phyloP scores from a whole-genome alignment of 2,888 invertebrate genomes.

The Sinohyriopsis cumingii region DNA sequence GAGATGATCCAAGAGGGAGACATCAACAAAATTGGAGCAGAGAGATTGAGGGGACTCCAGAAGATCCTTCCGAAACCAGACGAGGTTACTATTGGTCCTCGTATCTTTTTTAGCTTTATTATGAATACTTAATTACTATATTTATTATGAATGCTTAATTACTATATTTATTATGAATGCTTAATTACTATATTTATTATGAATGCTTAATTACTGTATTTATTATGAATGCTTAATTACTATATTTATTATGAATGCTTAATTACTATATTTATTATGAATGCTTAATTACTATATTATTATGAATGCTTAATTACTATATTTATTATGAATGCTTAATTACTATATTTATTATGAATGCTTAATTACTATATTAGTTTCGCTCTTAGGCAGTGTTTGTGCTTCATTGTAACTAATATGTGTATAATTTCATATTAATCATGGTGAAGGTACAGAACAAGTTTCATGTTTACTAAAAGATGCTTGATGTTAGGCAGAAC shows the following conservation, averaged over 20 bases:
- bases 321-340: not conserved
- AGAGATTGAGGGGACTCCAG: conserved; percentile 90
- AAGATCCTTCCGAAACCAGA: conserved; percentile 94
- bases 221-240: not conserved
- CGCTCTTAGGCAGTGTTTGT: too few relatives aligned
- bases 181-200: not conserved
- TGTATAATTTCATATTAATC: too few relatives aligned
- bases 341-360: not conserved
- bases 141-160: not conserved
- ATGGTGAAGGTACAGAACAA: too few relatives aligned
- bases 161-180: not conserved
- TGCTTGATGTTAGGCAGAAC: too few relatives aligned
- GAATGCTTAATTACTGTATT: not conserved
- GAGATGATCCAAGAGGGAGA: conserved; percentile 86
- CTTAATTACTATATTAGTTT: not conserved
- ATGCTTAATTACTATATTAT: not conserved
- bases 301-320: not conserved
- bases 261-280: not conserved
- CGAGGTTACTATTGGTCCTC: conserved; percentile 75
- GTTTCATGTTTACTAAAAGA: too few relatives aligned
- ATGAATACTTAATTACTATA: not conserved
- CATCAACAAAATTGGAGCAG: conserved; percentile 78
- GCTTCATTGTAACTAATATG: too few relatives aligned
- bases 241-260: not conserved
- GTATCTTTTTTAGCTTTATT: not conserved